phyloP scores from a whole-genome alignment of 2,113 vertebrate species.

The Pachyramphus minor region DNA sequence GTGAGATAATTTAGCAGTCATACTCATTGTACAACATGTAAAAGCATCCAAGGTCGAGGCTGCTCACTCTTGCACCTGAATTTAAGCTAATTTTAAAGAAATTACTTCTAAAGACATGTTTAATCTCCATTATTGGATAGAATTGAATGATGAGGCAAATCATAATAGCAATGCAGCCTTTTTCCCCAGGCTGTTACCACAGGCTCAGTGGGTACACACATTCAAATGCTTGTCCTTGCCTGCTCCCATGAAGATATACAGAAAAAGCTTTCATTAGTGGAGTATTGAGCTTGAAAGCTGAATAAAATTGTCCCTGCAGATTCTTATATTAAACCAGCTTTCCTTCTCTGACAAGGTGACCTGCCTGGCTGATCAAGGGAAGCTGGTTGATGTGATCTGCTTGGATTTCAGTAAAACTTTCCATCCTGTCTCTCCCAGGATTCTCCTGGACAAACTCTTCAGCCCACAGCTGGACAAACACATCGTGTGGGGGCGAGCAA shows the following conservation, averaged over 20 bases:
- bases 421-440: too few species aligned
- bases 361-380: too few species aligned
- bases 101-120: not conserved
- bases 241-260: not conserved
- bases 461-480: too few species aligned
- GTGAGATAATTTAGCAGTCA: not conserved
- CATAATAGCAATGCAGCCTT: not conserved
- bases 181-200: not conserved
- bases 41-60: not conserved
- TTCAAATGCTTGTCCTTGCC: not conserved
- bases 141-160: not conserved
- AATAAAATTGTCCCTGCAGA: not conserved
- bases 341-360: too few species aligned
- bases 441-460: too few species aligned
- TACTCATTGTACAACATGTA: not conserved
- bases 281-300: not conserved
- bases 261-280: not conserved
- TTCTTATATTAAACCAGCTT: not conserved
- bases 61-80: not conserved
- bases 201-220: rapidly evolving
- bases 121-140: not conserved
- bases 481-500: too few species aligned
- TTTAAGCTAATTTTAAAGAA: not conserved
- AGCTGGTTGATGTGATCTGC: too few species aligned
- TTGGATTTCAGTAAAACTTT: too few species aligned